phyloP scores from a whole-genome alignment of 2,888 invertebrate species.

The Tiliacea citrago region DNA sequence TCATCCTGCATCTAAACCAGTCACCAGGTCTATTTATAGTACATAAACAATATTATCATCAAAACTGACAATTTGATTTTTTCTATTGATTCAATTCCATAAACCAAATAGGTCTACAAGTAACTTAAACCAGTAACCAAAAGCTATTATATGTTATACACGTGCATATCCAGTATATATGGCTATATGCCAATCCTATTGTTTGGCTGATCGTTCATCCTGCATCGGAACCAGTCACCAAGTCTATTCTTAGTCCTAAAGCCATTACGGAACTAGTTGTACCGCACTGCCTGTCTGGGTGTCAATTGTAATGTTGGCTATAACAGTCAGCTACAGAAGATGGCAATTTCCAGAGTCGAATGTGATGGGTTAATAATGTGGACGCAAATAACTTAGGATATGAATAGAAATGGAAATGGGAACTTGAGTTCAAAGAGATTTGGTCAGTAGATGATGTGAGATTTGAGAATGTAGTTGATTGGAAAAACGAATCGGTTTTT shows the following conservation, averaged over 20 bases:
- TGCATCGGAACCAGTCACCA: slow-evolving; percentile 14
- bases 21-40: slow-evolving; percentile 11
- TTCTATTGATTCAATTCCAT: neutral
- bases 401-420: neutral
- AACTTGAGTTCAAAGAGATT: neutral
- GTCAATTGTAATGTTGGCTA: slow-evolving; percentile 13
- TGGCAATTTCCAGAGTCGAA: neutral
- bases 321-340: neutral
- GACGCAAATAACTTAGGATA: slow-evolving; percentile 1
- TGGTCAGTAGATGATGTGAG: neutral
- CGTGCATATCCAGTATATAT: neutral
- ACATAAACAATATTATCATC: neutral
- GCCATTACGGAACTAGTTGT: slow-evolving; percentile 16
- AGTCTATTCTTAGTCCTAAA: slow-evolving; percentile 26
- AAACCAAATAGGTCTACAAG: neutral
- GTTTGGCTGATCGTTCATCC: slow-evolving; percentile 4
- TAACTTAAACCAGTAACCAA: neutral
- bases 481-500: neutral
- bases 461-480: neutral
- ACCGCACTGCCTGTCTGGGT: slow-evolving; percentile 4
- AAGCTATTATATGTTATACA: neutral
- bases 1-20: slow-evolving; percentile 1
- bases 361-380: neutral
- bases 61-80: neutral
- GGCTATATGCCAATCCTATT: slow-evolving; percentile 12